Evolutionary conservation across 2,113 vertebrate species (phyloP).

Genomic region (Spheniscus mendiculus): DNA sequence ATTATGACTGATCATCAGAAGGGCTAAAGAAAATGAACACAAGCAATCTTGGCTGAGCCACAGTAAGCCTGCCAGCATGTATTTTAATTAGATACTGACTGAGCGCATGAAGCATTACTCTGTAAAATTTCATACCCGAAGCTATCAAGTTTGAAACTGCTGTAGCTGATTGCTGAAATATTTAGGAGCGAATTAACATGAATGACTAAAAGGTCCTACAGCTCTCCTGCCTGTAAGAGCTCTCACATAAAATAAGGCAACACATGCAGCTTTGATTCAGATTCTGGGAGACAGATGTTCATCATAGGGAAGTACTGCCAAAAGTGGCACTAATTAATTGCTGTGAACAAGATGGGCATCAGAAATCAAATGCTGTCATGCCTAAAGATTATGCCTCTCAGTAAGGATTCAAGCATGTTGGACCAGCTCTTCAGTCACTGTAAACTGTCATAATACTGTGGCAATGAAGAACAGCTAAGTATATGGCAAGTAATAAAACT

Average conservation of each 20-base stretch:
- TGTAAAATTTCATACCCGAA: background rate
- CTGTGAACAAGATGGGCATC: background rate
- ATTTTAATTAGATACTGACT: conserved; percentile 21
- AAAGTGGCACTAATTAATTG: conserved; percentile 32
- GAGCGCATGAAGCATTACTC: background rate
- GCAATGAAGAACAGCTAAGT: background rate
- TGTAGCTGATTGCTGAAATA: conserved; percentile 1
- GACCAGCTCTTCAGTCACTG: background rate
- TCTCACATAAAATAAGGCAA: background rate
- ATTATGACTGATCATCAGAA: background rate
- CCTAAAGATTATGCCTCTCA: background rate
- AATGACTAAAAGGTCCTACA: background rate
- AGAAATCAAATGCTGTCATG: background rate
- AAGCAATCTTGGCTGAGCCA: background rate
- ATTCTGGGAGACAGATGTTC: conserved; percentile 5
- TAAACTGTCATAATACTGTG: background rate
- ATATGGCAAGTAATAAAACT: background rate
- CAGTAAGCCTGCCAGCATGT: background rate
- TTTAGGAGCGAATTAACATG: background rate
- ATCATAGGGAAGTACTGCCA: background rate
- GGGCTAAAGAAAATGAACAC: background rate
- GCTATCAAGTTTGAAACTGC: background rate
- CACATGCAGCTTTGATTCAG: background rate
- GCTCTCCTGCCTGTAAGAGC: background rate
- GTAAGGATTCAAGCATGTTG: background rate